Evolutionary conservation across 2,113 vertebrate genomes (phyloP), one percentile per base, ranked within the genome.

Genomic region (Procavia capensis): DNA sequence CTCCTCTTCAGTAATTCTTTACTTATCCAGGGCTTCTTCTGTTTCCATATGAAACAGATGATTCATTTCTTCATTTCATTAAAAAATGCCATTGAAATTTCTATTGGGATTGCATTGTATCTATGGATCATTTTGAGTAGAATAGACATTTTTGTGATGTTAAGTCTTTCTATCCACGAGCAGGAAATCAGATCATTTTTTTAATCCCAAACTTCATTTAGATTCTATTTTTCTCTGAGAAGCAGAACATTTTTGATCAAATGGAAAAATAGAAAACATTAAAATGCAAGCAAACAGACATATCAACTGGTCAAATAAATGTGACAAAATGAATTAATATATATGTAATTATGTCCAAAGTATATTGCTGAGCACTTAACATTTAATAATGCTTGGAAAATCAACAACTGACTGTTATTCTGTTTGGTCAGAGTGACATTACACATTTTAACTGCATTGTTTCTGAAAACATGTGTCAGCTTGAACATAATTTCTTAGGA

Each of bases 401-500:
- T 34, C 41, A 57, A 88, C n/a, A 90, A 82, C 41, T n/a, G 41
- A 50, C 93, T 85, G 8, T 68, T 63, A 95, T 68, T 95, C 59
- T 79, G 2, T 66, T 74, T 7, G 74, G 54, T 68, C 79, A 80
- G 47, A 88, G n/a, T 95, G 85, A 92, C 92, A 95, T 90, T 95
- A 75, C 54, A 90, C 31, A 47, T 95, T 97, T 95, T 95, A 85
- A 90, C 85, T 61, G 79, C 10, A 16, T 3, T 90, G 85, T 27
- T 90, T 95, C 61, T 96, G 85, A 95, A 96, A 97, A 94, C 61
- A 94, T 95, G 80, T 96, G 90, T 95, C 92, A 95, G 82, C 82
- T 83, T 95, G 88, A 98, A 72, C 45, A 86, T 95, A 88, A 96
- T 96, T 95, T 95, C 92, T 85, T 94, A 85, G 57, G 85, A 93